Conservation (phyloP, 2,888 invertebrate genomes). For the Chalcis sispes region DNA sequence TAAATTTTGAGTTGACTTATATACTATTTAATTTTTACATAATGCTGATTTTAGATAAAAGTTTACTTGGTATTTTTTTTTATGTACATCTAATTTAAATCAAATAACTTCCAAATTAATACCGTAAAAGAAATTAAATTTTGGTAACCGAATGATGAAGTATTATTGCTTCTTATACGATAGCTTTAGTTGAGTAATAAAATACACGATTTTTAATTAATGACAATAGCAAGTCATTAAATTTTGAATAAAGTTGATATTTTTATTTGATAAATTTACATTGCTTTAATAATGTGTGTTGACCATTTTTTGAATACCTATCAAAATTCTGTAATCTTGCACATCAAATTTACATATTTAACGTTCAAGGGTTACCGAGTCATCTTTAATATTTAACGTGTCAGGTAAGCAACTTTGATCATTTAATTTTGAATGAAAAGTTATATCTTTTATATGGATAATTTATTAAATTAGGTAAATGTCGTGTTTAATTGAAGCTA, state of each 20-base stretch:
- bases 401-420: constrained; percentile 28
- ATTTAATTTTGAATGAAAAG: constrained; percentile 35
- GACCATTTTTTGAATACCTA: constrained; percentile 32
- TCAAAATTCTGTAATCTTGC: constrained; percentile 7
- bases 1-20: too few relatives aligned
- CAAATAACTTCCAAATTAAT: too few relatives aligned
- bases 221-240: constrained; percentile 20
- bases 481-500: constrained; percentile 36
- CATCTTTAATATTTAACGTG: constrained; percentile 31
- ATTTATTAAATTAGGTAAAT: constrained; percentile 34
- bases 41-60: too few relatives aligned
- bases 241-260: constrained; percentile 34
- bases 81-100: too few relatives aligned
- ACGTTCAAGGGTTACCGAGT: constrained; percentile 30
- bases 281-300: too few relatives aligned
- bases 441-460: constrained; percentile 30
- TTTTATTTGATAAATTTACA: constrained; percentile 38
- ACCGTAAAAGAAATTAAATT: too few relatives aligned
- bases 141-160: too few relatives aligned
- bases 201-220: constrained; percentile 7
- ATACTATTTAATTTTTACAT: too few relatives aligned
- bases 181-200: too few relatives aligned
- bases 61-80: too few relatives aligned
- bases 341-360: constrained; percentile 33
- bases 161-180: too few relatives aligned